These are phyloP conservation scores for Heliocidaris tuberculata DNA, from an alignment of 35 echinoderm and acorn worm species.

Conservation along the genomic window DNA sequence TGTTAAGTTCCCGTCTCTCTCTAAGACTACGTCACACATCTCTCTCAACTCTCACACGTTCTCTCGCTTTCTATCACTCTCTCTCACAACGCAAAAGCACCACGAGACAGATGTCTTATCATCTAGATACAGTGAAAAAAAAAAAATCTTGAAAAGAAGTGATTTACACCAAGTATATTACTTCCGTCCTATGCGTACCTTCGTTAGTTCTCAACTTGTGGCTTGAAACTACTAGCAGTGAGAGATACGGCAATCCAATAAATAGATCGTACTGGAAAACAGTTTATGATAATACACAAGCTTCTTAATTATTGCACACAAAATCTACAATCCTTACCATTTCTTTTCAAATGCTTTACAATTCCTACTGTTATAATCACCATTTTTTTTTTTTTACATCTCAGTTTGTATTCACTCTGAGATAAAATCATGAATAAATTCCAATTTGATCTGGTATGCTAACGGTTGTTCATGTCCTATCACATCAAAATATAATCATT, in stretches of 20 bases:
- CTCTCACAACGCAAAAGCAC: not conserved
- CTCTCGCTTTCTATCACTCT: not conserved
- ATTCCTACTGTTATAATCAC: not conserved
- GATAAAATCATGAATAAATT: not conserved
- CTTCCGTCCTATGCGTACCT: not conserved
- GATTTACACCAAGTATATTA: not conserved
- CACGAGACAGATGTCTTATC: not conserved
- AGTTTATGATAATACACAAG: conserved; percentile 35
- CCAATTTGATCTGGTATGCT: not conserved
- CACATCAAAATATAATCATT: conserved; percentile 14
- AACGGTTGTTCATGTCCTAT: not conserved
- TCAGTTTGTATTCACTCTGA: not conserved
- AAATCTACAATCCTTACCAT: conserved; percentile 4
- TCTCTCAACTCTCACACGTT: not conserved
- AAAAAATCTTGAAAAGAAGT: not conserved
- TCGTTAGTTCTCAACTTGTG: not conserved
- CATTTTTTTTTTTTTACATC: not conserved
- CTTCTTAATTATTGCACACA: conserved; percentile 42
- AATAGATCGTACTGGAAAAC: conserved; percentile 31
- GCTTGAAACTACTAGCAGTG: not conserved
- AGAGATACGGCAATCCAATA: conserved; percentile 39
- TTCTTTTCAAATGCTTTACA: conserved; percentile 27
- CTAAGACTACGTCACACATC: not conserved
- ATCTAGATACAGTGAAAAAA: conserved; percentile 4
- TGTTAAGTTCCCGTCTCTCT: not conserved